Conservation (phyloP, 37 sponge, comb jelly and placozoan species). For the Bolinopsis microptera region DNA sequence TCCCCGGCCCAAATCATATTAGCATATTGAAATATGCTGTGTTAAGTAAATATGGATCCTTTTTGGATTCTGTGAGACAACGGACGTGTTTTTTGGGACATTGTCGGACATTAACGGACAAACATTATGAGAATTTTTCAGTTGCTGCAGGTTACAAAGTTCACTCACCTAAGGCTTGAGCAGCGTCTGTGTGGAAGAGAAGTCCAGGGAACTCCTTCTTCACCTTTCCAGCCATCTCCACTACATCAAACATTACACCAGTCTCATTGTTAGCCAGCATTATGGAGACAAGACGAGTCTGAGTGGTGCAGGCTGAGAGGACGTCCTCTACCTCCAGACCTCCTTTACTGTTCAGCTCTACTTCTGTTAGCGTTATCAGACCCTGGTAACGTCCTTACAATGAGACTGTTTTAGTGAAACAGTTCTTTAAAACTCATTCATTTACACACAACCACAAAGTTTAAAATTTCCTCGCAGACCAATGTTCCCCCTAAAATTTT, state of each 20-base stretch:
- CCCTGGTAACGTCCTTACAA: conserved; percentile 4
- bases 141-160: no score
- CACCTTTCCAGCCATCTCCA: not conserved
- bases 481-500: no score
- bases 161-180: conserved; percentile 64
- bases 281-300: conserved; percentile 75
- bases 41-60: no score
- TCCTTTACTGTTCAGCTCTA: conserved; percentile 11
- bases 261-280: conserved; percentile 96
- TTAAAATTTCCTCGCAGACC: no score
- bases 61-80: no score
- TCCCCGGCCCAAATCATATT: no score
- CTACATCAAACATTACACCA: conserved; percentile 72
- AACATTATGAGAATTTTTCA: no score
- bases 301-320: conserved; percentile 68
- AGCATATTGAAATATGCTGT: no score
- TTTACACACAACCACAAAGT: no score
- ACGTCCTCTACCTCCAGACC: conserved; percentile 68
- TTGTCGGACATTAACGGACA: no score
- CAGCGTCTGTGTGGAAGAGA: conserved; percentile 68
- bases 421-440: not conserved
- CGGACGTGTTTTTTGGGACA: no score
- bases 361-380: conserved; percentile 40
- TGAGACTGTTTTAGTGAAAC: not conserved
- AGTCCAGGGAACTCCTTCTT: conserved; percentile 8